These are phyloP conservation scores for Hucho hucho DNA, from an alignment of 2,113 vertebrate genomes.

Conservation along the genomic window DNA sequence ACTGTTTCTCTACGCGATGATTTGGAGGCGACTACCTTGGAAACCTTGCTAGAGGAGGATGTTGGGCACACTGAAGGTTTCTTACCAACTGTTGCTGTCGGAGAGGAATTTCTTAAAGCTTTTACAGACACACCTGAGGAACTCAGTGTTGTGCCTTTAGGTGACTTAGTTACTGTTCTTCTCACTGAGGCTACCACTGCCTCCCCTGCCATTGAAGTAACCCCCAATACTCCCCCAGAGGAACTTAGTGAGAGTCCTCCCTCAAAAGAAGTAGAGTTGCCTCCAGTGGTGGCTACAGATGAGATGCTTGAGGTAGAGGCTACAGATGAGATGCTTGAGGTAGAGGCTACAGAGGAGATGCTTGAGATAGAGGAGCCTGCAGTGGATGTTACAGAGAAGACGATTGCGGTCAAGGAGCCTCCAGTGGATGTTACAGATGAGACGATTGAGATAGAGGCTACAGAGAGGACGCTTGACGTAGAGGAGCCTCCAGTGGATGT, in stretches of 20 bases:
- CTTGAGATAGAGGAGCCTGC: not conserved
- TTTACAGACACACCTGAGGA: conserved; percentile 36
- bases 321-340: not conserved
- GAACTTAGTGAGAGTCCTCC: conserved; percentile 16
- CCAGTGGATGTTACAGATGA: not conserved
- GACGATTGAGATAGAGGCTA: not conserved
- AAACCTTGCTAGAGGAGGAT: conserved; percentile 12
- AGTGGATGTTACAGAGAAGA: not conserved
- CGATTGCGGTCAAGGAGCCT: not conserved
- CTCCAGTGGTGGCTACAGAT: not conserved
- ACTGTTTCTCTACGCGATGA: conserved; percentile 47
- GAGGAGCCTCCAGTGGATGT: not conserved
- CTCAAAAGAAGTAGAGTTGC: conserved; percentile 18
- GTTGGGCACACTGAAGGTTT: conserved; percentile 20
- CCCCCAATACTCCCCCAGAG: not conserved
- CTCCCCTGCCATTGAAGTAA: not conserved
- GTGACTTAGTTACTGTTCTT: conserved; percentile 19
- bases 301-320: conserved; percentile 9
- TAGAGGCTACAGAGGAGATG: not conserved
- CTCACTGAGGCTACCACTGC: conserved; percentile 23
- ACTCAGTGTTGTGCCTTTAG: conserved; percentile 48
- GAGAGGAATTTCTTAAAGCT: conserved; percentile 31
- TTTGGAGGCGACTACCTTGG: not conserved
- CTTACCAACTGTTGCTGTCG: conserved; percentile 43
- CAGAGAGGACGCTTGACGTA: not conserved